Percentiles rank a stretch among this genome's conserved stretches.
phyloP scores from a whole-genome alignment of 1,140 invertebrate species.

The Caenorhabditis tropicalis region DNA sequence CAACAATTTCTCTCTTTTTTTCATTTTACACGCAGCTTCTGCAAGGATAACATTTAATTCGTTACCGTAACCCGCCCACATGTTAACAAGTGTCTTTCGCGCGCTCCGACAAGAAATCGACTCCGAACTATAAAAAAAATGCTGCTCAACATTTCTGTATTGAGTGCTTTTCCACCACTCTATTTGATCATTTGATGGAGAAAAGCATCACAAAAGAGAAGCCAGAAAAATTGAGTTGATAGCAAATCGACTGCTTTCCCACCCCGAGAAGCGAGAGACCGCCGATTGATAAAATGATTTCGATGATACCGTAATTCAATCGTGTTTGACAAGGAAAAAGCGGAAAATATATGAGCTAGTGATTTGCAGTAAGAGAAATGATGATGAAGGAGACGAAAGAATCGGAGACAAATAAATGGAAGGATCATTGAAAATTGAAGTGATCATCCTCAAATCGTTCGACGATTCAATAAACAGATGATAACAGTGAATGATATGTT shows the following conservation, averaged over 20 bases:
- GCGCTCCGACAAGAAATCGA: not conserved
- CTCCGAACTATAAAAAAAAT: not conserved
- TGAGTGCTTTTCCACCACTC: slow-evolving; percentile 3
- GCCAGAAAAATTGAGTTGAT: not conserved
- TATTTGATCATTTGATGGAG: slow-evolving; percentile 26
- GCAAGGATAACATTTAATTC: too few species aligned
- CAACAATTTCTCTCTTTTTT: too few species aligned
- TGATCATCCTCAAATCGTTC: not conserved
- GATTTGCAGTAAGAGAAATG: not conserved
- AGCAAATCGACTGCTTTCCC: not conserved
- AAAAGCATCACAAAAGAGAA: not conserved
- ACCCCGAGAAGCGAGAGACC: not conserved
- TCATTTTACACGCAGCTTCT: too few species aligned
- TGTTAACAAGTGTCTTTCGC: not conserved
- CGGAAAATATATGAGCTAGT: not conserved
- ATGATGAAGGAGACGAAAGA: not conserved
- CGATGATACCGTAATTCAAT: slow-evolving; percentile 15
- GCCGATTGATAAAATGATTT: slow-evolving; percentile 23
- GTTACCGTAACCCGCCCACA: too few species aligned
- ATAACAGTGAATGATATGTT: too few species aligned
- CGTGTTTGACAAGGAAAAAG: slow-evolving; percentile 18
- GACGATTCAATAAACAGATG: too few species aligned
- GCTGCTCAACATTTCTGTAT: not conserved
- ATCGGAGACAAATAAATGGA: not conserved
- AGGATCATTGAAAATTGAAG: not conserved